Conservation (phyloP, 1,140 invertebrate species). For the Macrosteles quadrilineatus region DNA sequence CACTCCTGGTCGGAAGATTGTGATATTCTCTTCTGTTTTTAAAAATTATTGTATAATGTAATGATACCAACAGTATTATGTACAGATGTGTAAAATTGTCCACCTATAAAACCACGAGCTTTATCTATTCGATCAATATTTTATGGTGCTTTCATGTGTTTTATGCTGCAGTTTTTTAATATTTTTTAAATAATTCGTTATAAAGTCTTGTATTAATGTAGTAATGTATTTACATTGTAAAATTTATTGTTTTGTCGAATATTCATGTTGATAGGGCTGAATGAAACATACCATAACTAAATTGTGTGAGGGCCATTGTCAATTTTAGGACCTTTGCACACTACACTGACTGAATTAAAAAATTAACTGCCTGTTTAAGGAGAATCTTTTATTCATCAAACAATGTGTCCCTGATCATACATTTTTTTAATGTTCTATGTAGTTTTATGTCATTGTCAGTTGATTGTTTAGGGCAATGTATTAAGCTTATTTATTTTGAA, state of each 20-base stretch:
- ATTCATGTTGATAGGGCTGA: background rate
- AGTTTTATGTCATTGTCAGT: no score
- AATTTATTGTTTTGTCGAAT: background rate
- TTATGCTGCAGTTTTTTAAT: background rate
- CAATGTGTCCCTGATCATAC: no score
- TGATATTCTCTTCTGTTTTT: background rate
- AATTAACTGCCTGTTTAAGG: no score
- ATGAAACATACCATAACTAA: no score
- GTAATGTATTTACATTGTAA: background rate
- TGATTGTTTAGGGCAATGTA: no score
- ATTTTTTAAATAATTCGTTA: background rate
- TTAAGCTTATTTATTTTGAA: no score
- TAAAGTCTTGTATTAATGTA: background rate
- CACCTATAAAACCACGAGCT: background rate
- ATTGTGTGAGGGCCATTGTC: no score
- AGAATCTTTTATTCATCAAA: no score
- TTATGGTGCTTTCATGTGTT: background rate
- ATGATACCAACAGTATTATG: background rate
- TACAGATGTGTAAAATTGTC: conserved; percentile 2
- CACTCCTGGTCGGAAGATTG: background rate
- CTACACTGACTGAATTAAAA: no score
- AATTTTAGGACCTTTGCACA: no score
- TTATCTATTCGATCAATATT: background rate
- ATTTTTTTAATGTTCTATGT: no score
- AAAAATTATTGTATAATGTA: background rate